phyloP scores from a whole-genome alignment of 1,140 invertebrate species.

The Physella acuta region DNA sequence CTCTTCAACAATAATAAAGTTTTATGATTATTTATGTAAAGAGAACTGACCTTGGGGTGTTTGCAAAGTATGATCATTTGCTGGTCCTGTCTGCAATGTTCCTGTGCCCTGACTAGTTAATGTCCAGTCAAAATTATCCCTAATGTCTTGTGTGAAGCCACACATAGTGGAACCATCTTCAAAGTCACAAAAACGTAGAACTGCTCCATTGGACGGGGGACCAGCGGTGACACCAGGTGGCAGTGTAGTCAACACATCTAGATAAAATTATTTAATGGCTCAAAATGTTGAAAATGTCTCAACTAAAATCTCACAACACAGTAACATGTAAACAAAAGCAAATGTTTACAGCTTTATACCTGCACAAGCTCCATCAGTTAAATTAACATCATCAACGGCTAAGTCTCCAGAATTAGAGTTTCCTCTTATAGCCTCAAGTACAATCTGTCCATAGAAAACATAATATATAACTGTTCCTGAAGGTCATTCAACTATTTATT shows the following conservation, averaged over 20 bases:
- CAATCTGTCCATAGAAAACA: slow-evolving; percentile 18
- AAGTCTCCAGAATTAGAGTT: slow-evolving; percentile 21
- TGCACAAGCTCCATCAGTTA: slow-evolving; percentile 21
- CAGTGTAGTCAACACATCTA: neutral
- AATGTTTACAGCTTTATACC: neutral
- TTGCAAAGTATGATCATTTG: slow-evolving; percentile 31
- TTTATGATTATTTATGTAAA: too few species aligned
- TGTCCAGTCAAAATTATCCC: slow-evolving; percentile 27
- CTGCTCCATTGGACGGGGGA: neutral
- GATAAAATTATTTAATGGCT: neutral
- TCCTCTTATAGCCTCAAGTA: slow-evolving; percentile 27
- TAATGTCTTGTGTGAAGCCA: slow-evolving; percentile 36
- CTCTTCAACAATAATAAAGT: too few species aligned
- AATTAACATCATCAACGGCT: slow-evolving; percentile 27
- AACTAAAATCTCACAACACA: neutral
- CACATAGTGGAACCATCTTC: slow-evolving; percentile 35
- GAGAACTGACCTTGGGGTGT: slow-evolving; percentile 22
- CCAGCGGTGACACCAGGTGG: slow-evolving; percentile 5
- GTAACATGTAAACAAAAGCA: neutral
- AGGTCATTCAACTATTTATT: too few species aligned
- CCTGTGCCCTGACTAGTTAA: slow-evolving; percentile 13
- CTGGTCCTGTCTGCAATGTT: slow-evolving; percentile 17
- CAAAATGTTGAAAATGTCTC: neutral
- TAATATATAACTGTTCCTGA: too few species aligned
- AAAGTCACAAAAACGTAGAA: slow-evolving; percentile 34